Evolutionary conservation across 2,113 vertebrate genomes (phyloP), one percentile per base, ranked within the genome.

Genomic region (Nasalis larvatus): DNA sequence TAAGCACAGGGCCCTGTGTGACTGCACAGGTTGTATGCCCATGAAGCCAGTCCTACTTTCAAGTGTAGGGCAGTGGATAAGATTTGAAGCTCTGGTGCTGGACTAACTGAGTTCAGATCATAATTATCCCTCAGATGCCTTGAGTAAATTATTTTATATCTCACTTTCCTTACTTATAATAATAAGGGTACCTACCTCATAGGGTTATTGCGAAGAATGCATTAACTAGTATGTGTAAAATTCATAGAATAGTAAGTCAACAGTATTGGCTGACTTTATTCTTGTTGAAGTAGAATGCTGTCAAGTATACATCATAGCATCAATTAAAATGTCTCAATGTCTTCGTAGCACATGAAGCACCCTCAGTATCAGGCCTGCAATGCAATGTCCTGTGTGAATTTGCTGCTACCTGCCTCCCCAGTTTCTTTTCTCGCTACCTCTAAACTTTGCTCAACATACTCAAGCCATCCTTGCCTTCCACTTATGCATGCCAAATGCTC

Each of bases 391-490:
- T 13, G 14, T 3, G 4, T 25, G n/a, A n/a, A 10, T 13, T 58
- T 27, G 14, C 30, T 5, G 17, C 23, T 69, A 40, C 13, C 47
- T 7, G 21, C 0, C 0, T 30, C 3, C 13, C 18, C 37, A 0
- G 0, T 18, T 8, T 60, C 68, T 32, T 21, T 10, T 52, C 42
- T n/a, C 4, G 3, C 42, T 54, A 32, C 58, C 30, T 66, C 60
- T 10, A 14, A 5, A 7, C 42, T 42, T 86, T 25, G 23, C 35
- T 87, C 76, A 32, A 7, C 69, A 0, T 8, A 4, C 27, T 76
- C 83, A 58, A 60, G 12, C 91, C 40, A 35, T 69, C 77, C 83
- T 95, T 96, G 63, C 35, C 87, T 94, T 80, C 89, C 12, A 18
- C 30, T 13, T 30, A 6, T 0, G 13, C 1, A 1, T 0, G 1